Percentiles rank a stretch among this genome's conserved stretches.
phyloP scores from a whole-genome alignment of 2,113 vertebrate genomes.

The Isichthys henryi region DNA sequence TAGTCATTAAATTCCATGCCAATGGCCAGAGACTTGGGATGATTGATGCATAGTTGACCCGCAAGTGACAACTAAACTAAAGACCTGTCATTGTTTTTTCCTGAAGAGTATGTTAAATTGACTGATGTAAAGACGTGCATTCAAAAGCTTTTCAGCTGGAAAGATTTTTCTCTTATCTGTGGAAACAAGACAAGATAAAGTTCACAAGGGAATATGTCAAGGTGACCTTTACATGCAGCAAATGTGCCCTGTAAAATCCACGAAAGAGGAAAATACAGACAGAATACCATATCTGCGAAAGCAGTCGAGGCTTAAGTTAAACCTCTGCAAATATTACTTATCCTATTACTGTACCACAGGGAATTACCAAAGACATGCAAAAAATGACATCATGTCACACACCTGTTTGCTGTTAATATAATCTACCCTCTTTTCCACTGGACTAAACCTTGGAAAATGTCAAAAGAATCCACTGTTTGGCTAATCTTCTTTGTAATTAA shows the following conservation, averaged over 20 bases:
- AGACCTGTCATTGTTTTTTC: not conserved
- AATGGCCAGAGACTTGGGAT: not conserved
- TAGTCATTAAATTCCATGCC: not conserved
- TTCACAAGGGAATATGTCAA: not conserved
- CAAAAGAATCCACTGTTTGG: conserved; percentile 17
- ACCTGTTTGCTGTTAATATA: conserved; percentile 26
- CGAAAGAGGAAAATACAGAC: not conserved
- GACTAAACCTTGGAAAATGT: conserved; percentile 22
- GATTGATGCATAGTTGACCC: not conserved
- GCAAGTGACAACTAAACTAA: not conserved
- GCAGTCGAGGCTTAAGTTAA: conserved; percentile 17
- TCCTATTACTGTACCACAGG: not conserved
- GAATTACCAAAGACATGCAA: not conserved
- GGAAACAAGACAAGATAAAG: conserved; percentile 2
- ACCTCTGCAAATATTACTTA: conserved; percentile 24
- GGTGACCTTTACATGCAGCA: not conserved
- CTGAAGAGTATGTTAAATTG: not conserved
- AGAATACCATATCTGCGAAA: not conserved
- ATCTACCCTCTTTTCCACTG: conserved; percentile 10
- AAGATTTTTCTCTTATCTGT: conserved; percentile 11
- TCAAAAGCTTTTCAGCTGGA: not conserved
- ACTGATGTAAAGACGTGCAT: not conserved
- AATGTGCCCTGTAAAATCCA: not conserved
- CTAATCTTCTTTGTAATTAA: conserved; percentile 4
- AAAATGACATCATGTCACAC: conserved; percentile 16